phyloP scores from a whole-genome alignment of 2,113 vertebrate genomes.

The Phodopus roborovskii region DNA sequence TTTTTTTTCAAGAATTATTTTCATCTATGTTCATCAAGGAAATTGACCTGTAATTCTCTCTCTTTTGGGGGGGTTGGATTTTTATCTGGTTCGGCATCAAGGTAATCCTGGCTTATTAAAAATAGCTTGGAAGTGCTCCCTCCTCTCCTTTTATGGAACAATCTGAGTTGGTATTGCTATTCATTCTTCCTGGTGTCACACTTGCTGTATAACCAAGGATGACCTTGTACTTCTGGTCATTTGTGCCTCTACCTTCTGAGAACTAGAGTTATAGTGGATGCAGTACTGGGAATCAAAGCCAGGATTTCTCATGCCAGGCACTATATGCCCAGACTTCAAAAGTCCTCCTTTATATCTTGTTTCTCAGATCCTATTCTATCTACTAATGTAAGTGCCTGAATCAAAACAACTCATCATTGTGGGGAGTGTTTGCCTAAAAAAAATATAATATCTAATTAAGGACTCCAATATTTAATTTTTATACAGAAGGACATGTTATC shows the following conservation, averaged over 20 bases:
- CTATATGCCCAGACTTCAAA: not conserved
- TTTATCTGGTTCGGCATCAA: not conserved
- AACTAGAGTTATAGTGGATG: not conserved
- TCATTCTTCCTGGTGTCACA: not conserved
- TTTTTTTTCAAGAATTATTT: not conserved
- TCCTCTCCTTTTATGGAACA: not conserved
- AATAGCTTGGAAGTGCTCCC: not conserved
- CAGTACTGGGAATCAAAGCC: not conserved
- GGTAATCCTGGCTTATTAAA: not conserved
- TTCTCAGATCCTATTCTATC: slow-evolving; percentile 21
- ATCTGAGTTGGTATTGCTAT: not conserved
- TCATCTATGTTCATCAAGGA: not conserved
- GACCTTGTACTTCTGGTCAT: not conserved
- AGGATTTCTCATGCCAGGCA: not conserved
- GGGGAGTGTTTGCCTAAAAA: slow-evolving; percentile 8
- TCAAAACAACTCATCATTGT: slow-evolving; percentile 19
- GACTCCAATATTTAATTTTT: slow-evolving; percentile 51
- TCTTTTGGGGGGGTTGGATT: not conserved
- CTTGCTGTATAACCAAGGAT: not conserved
- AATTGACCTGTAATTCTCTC: not conserved
- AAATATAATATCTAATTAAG: slow-evolving; percentile 4
- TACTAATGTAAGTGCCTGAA: not conserved
- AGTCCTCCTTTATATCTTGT: not conserved
- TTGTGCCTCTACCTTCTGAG: not conserved
- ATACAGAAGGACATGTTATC: slow-evolving; percentile 84